phyloP scores from a whole-genome alignment of 53 echinoderm and acorn worm genomes.

The Luidia sarsii region DNA sequence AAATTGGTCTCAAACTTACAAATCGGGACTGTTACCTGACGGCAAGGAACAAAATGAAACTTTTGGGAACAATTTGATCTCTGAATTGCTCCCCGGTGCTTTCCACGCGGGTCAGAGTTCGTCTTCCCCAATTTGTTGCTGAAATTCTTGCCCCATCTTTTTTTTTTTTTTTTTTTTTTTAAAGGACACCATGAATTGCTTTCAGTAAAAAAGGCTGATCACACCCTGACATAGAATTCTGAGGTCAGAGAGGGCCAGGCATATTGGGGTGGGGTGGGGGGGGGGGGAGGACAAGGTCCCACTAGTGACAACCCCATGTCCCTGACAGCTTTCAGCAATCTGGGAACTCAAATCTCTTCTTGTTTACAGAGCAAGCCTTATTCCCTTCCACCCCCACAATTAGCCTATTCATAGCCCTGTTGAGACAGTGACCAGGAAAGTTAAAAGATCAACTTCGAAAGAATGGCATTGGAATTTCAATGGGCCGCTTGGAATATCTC shows the following conservation, averaged over 20 bases:
- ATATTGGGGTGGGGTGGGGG: conserved; percentile 1
- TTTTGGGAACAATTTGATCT: conserved; percentile 34
- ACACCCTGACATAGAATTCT: conserved; percentile 13
- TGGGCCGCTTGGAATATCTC: background rate
- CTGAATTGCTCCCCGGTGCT: conserved; percentile 34
- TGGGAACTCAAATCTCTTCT: too few relatives aligned
- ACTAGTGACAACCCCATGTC: conserved; percentile 22
- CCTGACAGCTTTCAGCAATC: conserved; percentile 18
- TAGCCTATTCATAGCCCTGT: too few relatives aligned
- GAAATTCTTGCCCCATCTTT: background rate
- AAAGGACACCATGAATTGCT: too few relatives aligned
- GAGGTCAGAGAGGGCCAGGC: conserved; percentile 32
- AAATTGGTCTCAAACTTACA: too few relatives aligned
- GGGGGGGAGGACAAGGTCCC: too few relatives aligned
- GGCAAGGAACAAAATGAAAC: conserved; percentile 43
- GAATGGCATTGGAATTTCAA: conserved; percentile 4
- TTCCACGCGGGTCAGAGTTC: background rate
- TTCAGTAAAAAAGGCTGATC: conserved; percentile 12
- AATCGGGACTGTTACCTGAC: too few relatives aligned
- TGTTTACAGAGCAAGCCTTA: too few relatives aligned
- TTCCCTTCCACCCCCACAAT: too few relatives aligned
- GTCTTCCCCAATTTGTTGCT: conserved; percentile 39
- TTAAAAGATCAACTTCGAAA: background rate
- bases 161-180: too few relatives aligned
- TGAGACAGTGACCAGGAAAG: too few relatives aligned